Percentiles rank a stretch among this genome's conserved stretches.
These are phyloP conservation scores for Paedocypris sp. DNA, from an alignment of 2,113 vertebrate genomes.

Conservation along the genomic window DNA sequence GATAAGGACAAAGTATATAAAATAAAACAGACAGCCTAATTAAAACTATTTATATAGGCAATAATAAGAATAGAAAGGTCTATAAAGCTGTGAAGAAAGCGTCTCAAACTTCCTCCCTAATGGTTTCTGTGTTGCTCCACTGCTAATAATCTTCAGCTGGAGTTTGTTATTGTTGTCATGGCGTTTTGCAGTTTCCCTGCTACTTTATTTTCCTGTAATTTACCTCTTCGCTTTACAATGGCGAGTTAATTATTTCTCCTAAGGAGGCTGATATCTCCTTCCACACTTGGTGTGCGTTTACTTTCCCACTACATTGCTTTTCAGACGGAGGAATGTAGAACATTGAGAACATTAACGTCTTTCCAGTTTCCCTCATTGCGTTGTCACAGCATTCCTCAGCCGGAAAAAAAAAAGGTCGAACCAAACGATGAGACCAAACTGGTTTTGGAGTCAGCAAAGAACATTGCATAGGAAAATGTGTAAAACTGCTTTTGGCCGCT, in stretches of 20 bases:
- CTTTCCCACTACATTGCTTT: neutral
- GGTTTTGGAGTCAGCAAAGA: neutral
- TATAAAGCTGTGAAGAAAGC: conserved; percentile 42
- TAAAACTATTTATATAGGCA: conserved; percentile 40
- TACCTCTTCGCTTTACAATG: conserved; percentile 3
- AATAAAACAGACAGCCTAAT: neutral
- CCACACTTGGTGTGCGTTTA: neutral
- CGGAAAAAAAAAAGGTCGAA: conserved; percentile 9
- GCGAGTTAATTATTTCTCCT: conserved; percentile 19
- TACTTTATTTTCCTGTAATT: conserved; percentile 24
- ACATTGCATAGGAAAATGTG: conserved; percentile 10
- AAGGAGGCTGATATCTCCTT: neutral
- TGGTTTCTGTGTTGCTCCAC: conserved; percentile 5
- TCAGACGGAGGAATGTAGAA: conserved; percentile 9
- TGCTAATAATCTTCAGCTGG: conserved; percentile 35
- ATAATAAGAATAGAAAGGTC: conserved; percentile 28
- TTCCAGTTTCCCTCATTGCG: conserved; percentile 22
- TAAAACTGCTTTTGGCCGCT: conserved; percentile 10
- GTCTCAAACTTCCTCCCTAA: conserved; percentile 38
- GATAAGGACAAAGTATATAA: too few species aligned
- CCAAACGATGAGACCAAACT: conserved; percentile 11
- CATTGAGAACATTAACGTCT: conserved; percentile 6
- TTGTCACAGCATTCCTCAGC: conserved; percentile 1
- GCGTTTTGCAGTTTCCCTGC: conserved; percentile 25
- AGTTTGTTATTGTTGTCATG: conserved; percentile 34